Base-by-base conservation (phyloP, 2,113 vertebrate genomes). In the Cryptomyrus ogoouensis region DNA sequence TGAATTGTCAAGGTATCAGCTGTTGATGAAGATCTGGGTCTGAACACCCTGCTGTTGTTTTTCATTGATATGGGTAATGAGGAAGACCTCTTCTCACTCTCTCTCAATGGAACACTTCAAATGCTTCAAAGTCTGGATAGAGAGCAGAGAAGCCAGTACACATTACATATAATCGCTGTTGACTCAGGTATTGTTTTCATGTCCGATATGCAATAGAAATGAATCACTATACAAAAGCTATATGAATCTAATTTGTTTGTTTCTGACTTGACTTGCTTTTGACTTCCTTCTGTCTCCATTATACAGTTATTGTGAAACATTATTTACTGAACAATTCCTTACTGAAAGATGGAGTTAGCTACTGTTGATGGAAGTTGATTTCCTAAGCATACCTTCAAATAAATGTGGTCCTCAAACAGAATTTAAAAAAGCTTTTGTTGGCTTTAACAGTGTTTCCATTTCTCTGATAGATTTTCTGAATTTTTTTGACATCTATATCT, bases 111-210 rank as follows among this genome's bases (percentile, higher is more conserved):
- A 52, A 91, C 89, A 15, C 89, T 94, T 12, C 52, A 80, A 17
- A 87, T 91, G 7, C 70, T 93, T 74, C 87, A 92, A 47, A 90
- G 87, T 70, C 90, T 92, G 88, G 93, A 94, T 87, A 90, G 93
- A 53, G 93, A 94, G 77, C 24, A 80, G 44, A 89, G 88, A 89
- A 89, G 66, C 44, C 91, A 91, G 0, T 92, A 95, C 88, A 91
- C 19, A 0, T 1, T 96, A 53, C 92, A 90, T 24, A 92, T 96
- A 44, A 93, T 92, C 27, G 94, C 95, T 90, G 93, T 94, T 86
- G 96, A 96, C 93, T 94, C 95, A 94, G 95, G 96, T 96, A 92
- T 93, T 85, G 39, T 39, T 80, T 80, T 42, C 17, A 42, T 80
- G 17, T 80, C 5, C 6, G 15, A 80, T 74, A 35, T 15, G 12